A percentile compares a stretch with the other conserved stretches of the same genome.
phyloP scores from a whole-genome alignment of 2,797 vertebrate genomes.

The Adrianichthys oophorus region DNA sequence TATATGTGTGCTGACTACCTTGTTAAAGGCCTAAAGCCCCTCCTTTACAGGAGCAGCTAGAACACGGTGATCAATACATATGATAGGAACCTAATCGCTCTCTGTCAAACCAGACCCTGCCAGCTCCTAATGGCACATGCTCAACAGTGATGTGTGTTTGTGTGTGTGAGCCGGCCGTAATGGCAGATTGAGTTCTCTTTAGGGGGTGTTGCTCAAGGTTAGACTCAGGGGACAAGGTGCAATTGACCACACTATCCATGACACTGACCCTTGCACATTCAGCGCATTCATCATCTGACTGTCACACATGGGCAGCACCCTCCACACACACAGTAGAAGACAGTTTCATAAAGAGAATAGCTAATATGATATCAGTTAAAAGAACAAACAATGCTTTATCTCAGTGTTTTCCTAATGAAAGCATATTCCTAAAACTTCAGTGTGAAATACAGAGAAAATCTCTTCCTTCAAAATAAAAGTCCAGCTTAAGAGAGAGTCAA shows the following conservation, averaged over 20 bases:
- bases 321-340: slow-evolving; percentile 5
- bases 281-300: slow-evolving; percentile 76
- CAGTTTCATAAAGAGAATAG: not conserved
- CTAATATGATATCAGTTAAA: slow-evolving; percentile 9
- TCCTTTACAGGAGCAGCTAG: slow-evolving; percentile 55
- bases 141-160: slow-evolving; percentile 45
- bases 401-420: not conserved
- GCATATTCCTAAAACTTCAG: not conserved
- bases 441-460: slow-evolving; percentile 26
- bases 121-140: slow-evolving; percentile 76
- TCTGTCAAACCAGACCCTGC: slow-evolving; percentile 72
- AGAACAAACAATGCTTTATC: not conserved
- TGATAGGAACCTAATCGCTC: slow-evolving; percentile 83
- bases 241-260: slow-evolving; percentile 79
- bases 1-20: slow-evolving; percentile 31
- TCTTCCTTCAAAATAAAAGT: slow-evolving; percentile 42
- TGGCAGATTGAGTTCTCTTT: slow-evolving; percentile 73
- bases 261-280: slow-evolving; percentile 75
- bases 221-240: slow-evolving; percentile 68
- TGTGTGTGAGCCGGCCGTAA: slow-evolving; percentile 47
- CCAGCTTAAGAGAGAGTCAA: slow-evolving; percentile 9
- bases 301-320: slow-evolving; percentile 54
- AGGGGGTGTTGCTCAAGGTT: slow-evolving; percentile 74
- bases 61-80: slow-evolving; percentile 79
- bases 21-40: slow-evolving; percentile 53